Evolutionary conservation across 1,140 invertebrate species (phyloP).

Genomic region (Plectrocnemia conspersa): DNA sequence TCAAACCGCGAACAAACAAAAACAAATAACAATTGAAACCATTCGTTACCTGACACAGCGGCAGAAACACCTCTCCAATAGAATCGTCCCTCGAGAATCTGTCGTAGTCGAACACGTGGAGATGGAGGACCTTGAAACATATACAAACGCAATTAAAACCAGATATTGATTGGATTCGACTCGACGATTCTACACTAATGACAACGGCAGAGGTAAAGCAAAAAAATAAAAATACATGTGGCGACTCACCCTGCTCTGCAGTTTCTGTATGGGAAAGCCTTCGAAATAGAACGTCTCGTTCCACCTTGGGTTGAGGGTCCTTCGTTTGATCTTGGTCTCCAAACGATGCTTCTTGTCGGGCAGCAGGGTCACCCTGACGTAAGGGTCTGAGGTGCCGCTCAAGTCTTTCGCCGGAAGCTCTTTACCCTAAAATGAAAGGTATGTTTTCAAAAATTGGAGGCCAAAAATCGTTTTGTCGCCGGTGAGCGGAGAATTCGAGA

Average conservation of each 20-base stretch:
- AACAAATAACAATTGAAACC: no score
- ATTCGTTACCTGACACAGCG: slow-evolving; percentile 90
- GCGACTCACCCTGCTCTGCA: slow-evolving; percentile 71
- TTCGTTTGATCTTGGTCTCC: slow-evolving; percentile 93
- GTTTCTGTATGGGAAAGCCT: slow-evolving; percentile 89
- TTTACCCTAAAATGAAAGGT: slow-evolving; percentile 65
- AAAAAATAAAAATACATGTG: neutral
- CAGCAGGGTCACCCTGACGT: slow-evolving; percentile 85
- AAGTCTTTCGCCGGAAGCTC: slow-evolving; percentile 91
- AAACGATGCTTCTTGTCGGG: slow-evolving; percentile 95
- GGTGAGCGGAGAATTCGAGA: neutral
- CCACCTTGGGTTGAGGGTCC: slow-evolving; percentile 94
- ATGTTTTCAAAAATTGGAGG: neutral
- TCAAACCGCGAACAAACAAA: no score
- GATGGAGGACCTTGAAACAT: slow-evolving; percentile 75
- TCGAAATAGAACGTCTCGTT: slow-evolving; percentile 98
- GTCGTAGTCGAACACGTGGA: slow-evolving; percentile 95
- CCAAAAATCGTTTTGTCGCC: no score
- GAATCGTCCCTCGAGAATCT: slow-evolving; percentile 92
- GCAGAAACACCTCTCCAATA: slow-evolving; percentile 93
- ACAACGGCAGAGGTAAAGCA: no score
- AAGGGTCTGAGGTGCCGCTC: slow-evolving; percentile 90
- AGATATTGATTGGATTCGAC: no score
- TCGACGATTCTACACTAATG: no score
- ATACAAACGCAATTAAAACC: neutral